Evolutionary conservation across 2,888 invertebrate genomes (phyloP).

Genomic region (Polyommatus iphigenia): DNA sequence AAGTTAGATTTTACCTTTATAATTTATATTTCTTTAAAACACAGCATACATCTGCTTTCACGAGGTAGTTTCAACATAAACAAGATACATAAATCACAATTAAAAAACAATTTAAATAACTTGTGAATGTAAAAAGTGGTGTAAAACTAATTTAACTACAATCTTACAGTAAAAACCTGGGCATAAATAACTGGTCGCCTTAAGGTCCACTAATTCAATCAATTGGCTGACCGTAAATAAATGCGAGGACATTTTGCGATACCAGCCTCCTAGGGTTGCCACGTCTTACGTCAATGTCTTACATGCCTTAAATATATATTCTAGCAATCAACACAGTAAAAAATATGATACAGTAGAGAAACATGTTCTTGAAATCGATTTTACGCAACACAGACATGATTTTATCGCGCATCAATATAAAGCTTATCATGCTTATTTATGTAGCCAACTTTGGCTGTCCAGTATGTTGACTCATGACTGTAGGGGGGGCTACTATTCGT

Average conservation of each 20-base stretch:
- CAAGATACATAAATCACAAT: conserved; percentile 15
- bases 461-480: too few relatives aligned
- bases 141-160: conserved; percentile 29
- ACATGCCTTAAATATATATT: too few relatives aligned
- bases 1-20: neutral
- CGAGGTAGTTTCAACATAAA: neutral
- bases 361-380: too few relatives aligned
- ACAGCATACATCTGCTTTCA: neutral
- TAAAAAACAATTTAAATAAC: neutral
- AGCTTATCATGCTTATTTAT: too few relatives aligned
- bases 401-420: too few relatives aligned
- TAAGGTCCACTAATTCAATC: conserved; percentile 77
- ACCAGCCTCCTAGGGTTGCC: conserved; percentile 49
- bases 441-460: too few relatives aligned
- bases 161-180: conserved; percentile 12
- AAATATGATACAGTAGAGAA: too few relatives aligned
- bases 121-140: neutral
- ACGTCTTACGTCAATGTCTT: neutral
- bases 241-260: conserved; percentile 66
- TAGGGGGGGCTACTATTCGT: too few relatives aligned
- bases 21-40: neutral
- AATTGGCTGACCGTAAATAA: conserved; percentile 76
- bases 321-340: too few relatives aligned
- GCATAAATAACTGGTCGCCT: conserved; percentile 61
- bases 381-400: too few relatives aligned